Evolutionary conservation across 92 coral and sea anemone species (phyloP), one percentile per base, ranked within the genome.

Genomic region (Actinernus sp.): DNA sequence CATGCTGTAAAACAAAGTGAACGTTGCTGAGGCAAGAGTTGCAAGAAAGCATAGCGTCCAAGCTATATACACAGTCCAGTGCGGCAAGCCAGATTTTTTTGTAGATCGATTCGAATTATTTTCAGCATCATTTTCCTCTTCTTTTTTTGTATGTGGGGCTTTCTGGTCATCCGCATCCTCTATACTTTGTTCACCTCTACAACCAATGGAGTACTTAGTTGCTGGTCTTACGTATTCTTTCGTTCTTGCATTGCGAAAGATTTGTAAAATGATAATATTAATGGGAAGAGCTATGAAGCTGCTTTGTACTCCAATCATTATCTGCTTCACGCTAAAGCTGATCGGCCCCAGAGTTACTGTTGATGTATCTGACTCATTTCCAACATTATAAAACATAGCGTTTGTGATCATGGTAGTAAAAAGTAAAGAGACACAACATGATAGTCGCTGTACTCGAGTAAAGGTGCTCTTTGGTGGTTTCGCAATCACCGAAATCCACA

Each of bases 361-460:
- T 1, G 77, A 78, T 9, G 71, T 56, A 29, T 78, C 81, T 4
- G 91, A 76, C 54, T 57, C 72, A 19, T 73, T 74, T 2, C 78
- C 91, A 23, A 73, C 63, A 51, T 84, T 74, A 21, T 89, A 89
- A 62, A 89, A 89, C 96, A 84, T 89, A 2, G 96, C 96, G 60
- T 82, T 89, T 8, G 88, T 74, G 12, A 89, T 78, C 96, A 89
- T 89, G 23, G 96, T 51, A 21, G 84, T 73, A 39, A 81, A 84
- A 11, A 89, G 68, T 36, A 89, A 37, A 1, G 81, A 89, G 40
- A 89, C 39, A 55, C 91, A 85, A 32, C 96, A 89, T 0, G 91
- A 58, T 5, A 58, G 75, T 57, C 97, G 58, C 36, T 91, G 97
- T 30, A 87, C 85, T 24, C 97, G 90, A 0, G 97, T 91, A 54